Percentiles rank a stretch among this genome's conserved stretches.
Evolutionary conservation across 2,797 vertebrate genomes (phyloP).

Genomic region (Syngnathus rostellatus): DNA sequence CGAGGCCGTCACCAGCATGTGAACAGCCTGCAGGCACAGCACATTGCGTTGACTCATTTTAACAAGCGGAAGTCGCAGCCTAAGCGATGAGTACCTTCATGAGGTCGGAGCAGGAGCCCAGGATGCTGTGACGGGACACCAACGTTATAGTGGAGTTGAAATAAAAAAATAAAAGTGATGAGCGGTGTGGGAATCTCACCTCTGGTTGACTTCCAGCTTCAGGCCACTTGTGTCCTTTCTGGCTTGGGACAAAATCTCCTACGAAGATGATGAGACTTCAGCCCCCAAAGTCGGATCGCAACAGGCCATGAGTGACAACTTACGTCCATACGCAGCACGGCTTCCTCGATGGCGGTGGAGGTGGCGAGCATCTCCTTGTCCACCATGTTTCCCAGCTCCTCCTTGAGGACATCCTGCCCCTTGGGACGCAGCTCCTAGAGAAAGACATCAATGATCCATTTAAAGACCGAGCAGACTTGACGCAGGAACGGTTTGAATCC

Average conservation of each 20-base stretch:
- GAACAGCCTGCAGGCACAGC: constrained; percentile 72
- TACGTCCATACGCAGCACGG: constrained; percentile 86
- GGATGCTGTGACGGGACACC: constrained; percentile 71
- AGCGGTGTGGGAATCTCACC: constrained; percentile 57
- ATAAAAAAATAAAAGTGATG: neutral
- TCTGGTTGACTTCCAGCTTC: constrained; percentile 91
- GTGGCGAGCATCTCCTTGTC: constrained; percentile 93
- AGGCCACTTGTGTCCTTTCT: constrained; percentile 79
- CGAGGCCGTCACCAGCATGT: constrained; percentile 81
- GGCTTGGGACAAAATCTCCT: constrained; percentile 91
- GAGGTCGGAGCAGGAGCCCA: constrained; percentile 88
- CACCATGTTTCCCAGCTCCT: constrained; percentile 86
- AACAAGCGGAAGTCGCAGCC: neutral
- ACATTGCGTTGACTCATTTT: neutral
- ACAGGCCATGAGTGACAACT: constrained; percentile 5
- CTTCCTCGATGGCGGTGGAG: constrained; percentile 79
- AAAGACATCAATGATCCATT: neutral
- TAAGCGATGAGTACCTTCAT: constrained; percentile 69
- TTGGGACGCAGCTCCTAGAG: constrained; percentile 77
- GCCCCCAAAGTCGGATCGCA: neutral
- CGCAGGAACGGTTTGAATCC: neutral
- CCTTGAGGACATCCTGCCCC: constrained; percentile 79
- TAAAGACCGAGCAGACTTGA: too few relatives aligned
- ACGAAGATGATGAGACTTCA: neutral
- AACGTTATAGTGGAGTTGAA: neutral